phyloP scores from a whole-genome alignment of 2,888 invertebrate genomes.

The Pristionchus fissidentatus region DNA sequence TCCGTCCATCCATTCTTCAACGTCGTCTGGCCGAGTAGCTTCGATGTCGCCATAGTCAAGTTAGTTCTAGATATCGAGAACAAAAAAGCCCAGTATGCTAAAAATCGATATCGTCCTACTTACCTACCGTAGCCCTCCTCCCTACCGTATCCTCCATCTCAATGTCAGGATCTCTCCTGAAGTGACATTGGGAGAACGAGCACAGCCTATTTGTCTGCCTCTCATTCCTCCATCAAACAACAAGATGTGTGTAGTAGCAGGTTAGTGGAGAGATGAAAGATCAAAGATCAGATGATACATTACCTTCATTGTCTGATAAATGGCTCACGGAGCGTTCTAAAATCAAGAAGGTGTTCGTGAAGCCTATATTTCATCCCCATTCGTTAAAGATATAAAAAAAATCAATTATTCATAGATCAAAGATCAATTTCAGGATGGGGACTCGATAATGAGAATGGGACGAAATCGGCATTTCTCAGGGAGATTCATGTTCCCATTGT shows the following conservation, averaged over 20 bases:
- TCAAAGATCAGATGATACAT: background rate
- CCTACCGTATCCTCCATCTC: conserved; percentile 31
- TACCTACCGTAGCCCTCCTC: background rate
- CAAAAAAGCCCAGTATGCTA: background rate
- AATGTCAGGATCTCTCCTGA: conserved; percentile 61
- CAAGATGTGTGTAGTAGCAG: conserved; percentile 63
- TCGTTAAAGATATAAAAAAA: background rate
- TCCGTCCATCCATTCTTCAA: conserved; percentile 61
- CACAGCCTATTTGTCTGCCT: conserved; percentile 64
- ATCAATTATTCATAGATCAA: background rate
- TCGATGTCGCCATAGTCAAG: conserved; percentile 62
- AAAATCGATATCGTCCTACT: background rate
- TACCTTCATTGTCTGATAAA: background rate
- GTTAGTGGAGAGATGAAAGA: conserved; percentile 39
- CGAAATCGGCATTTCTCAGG: conserved; percentile 55
- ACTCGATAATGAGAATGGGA: conserved; percentile 60
- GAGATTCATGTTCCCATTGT: conserved; percentile 72
- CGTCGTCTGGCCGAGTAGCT: conserved; percentile 57
- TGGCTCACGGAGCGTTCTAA: background rate
- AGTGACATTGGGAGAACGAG: conserved; percentile 53
- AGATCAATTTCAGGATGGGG: conserved; percentile 66
- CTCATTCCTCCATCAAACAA: conserved; percentile 55
- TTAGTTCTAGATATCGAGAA: too few relatives aligned
- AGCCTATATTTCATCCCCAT: background rate
- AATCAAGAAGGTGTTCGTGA: background rate